Evolutionary conservation across 2,113 vertebrate genomes (phyloP).

Genomic region (Pholis gunnellus): DNA sequence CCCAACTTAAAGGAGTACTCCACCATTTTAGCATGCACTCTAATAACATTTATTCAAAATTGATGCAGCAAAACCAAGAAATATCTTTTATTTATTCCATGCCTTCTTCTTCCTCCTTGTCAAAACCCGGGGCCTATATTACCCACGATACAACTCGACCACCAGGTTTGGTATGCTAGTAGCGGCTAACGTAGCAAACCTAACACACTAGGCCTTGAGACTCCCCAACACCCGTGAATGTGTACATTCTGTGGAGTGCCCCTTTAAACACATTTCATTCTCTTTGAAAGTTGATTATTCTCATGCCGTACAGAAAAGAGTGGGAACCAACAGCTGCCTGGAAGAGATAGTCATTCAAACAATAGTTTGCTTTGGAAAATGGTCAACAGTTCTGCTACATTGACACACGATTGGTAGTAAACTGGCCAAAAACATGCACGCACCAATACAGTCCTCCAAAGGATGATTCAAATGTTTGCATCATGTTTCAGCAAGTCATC

Average conservation of each 20-base stretch:
- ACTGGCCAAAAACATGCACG: conserved; percentile 5
- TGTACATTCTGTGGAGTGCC: neutral
- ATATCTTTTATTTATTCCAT: neutral
- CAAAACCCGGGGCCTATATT: neutral
- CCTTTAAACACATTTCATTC: neutral
- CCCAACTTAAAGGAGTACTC: neutral
- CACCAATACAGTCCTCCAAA: neutral
- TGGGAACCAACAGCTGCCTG: conserved; percentile 11
- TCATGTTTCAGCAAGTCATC: conserved; percentile 11
- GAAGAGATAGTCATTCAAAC: conserved; percentile 8
- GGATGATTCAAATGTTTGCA: conserved; percentile 19
- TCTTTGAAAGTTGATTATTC: neutral
- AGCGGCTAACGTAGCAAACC: neutral
- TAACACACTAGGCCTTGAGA: no score
- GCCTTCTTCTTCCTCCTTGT: no score
- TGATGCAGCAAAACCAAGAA: neutral
- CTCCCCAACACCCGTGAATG: neutral
- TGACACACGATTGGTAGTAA: conserved; percentile 16
- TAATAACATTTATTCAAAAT: neutral
- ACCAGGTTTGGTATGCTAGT: neutral
- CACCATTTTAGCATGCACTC: neutral
- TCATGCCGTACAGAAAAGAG: neutral
- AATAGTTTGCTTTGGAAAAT: conserved; percentile 44
- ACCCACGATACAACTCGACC: neutral
- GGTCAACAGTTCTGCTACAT: neutral